Conservation (phyloP, 2,113 vertebrate genomes). For the Polypterus bichir region DNA sequence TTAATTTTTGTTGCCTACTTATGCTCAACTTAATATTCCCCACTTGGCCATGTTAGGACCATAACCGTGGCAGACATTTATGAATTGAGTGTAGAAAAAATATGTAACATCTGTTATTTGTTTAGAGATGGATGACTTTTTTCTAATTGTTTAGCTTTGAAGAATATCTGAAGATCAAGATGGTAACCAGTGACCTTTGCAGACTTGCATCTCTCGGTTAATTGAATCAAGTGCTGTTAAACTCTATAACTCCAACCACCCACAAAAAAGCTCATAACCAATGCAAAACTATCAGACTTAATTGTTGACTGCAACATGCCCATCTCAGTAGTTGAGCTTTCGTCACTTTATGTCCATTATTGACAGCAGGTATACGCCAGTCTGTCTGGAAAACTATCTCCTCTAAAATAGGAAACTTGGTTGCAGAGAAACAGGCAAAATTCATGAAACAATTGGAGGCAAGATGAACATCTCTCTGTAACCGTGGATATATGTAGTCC, state of each 20-base stretch:
- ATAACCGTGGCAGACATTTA: too few species aligned
- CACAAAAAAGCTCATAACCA: constrained; percentile 16
- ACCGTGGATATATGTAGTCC: constrained; percentile 17
- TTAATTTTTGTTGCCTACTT: too few species aligned
- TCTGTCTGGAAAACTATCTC: constrained; percentile 9
- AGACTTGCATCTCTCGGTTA: constrained; percentile 16
- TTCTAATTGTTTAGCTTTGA: constrained; percentile 8
- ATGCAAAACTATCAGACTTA: constrained; percentile 16
- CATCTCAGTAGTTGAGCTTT: constrained; percentile 16
- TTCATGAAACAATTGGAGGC: constrained; percentile 10
- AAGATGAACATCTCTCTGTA: constrained; percentile 14
- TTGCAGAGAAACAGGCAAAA: constrained; percentile 12
- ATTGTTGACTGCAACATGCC: constrained; percentile 19
- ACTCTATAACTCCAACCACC: constrained; percentile 9
- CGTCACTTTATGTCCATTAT: constrained; percentile 13
- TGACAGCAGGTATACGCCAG: constrained; percentile 11
- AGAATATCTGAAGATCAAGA: constrained; percentile 14
- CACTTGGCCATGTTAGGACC: too few species aligned
- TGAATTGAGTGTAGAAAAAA: too few species aligned
- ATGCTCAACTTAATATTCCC: too few species aligned
- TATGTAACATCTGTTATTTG: too few species aligned
- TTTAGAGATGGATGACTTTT: too few species aligned
- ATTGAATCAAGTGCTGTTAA: constrained; percentile 2
- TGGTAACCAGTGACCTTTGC: neutral
- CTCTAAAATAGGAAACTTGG: constrained; percentile 9